Percentiles rank a stretch among this genome's conserved stretches.
Conservation (phyloP, 2,888 invertebrate species). For the Ryuthela nishihirai region DNA sequence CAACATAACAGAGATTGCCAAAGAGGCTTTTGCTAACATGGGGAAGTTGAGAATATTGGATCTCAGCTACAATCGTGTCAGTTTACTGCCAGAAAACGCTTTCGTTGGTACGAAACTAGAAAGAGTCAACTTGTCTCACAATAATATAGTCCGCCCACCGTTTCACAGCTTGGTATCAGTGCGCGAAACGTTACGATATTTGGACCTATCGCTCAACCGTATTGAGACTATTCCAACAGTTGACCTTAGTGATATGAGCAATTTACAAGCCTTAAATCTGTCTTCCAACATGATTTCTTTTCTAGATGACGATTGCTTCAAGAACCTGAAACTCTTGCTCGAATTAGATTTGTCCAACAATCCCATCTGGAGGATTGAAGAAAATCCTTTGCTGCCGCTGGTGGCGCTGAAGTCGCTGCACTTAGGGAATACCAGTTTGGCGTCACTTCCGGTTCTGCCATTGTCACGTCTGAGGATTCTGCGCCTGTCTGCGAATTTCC, state of each 20-base stretch:
- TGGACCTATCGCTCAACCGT: slow-evolving; percentile 74
- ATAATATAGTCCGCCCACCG: slow-evolving; percentile 16
- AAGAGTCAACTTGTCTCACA: slow-evolving; percentile 28
- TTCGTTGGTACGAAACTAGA: slow-evolving; percentile 14
- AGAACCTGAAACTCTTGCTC: slow-evolving; percentile 45
- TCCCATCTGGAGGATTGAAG: slow-evolving; percentile 71
- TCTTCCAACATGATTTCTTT: slow-evolving; percentile 55
- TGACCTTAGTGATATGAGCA: slow-evolving; percentile 60
- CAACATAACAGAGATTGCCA: slow-evolving; percentile 16
- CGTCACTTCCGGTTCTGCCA: slow-evolving; percentile 57
- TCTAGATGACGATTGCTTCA: slow-evolving; percentile 46
- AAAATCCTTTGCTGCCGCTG: slow-evolving; percentile 63
- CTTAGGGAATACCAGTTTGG: slow-evolving; percentile 73
- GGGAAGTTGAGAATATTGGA: slow-evolving; percentile 16
- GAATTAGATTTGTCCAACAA: slow-evolving; percentile 71
- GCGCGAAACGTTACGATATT: slow-evolving; percentile 64
- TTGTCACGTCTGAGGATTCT: slow-evolving; percentile 71
- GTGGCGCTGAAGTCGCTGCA: slow-evolving; percentile 74
- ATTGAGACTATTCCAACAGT: slow-evolving; percentile 64
- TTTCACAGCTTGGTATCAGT: slow-evolving; percentile 55
- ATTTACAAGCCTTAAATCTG: slow-evolving; percentile 67
- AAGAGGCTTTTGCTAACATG: slow-evolving; percentile 5
- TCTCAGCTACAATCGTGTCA: slow-evolving; percentile 16
- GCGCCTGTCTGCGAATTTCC: slow-evolving; percentile 73
- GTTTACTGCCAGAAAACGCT: neutral